phyloP scores from a whole-genome alignment of 2,113 vertebrate genomes.

The Neolamprologus devosi region DNA sequence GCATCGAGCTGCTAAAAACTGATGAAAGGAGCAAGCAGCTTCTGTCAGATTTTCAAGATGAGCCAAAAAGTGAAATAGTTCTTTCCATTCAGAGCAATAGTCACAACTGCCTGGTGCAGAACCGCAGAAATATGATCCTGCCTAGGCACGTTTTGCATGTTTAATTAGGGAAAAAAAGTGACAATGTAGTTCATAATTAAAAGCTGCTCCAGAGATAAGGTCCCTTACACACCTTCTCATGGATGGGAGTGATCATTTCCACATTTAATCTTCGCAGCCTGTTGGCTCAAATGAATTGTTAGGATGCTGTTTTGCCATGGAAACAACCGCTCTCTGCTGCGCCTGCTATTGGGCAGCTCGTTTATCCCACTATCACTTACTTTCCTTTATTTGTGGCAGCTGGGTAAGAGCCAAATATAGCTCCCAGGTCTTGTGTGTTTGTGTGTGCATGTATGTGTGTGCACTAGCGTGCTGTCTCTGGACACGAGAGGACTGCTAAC shows the following conservation, averaged over 20 bases:
- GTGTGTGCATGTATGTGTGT: constrained; percentile 22
- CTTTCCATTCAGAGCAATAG: background rate
- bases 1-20: background rate
- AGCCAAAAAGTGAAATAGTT: background rate
- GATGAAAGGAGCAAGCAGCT: background rate
- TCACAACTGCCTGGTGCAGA: background rate
- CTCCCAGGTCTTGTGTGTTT: constrained; percentile 48
- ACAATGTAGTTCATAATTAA: background rate
- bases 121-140: background rate
- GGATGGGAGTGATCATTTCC: background rate
- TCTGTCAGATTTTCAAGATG: background rate
- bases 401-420: constrained; percentile 76
- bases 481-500: background rate
- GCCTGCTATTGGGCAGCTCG: constrained; percentile 1
- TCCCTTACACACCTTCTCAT: background rate
- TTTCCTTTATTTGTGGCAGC: constrained; percentile 63
- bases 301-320: constrained; percentile 22
- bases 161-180: background rate
- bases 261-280: background rate
- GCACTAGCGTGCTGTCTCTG: background rate
- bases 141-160: background rate
- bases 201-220: background rate
- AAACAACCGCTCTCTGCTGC: constrained; percentile 15
- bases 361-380: constrained; percentile 44
- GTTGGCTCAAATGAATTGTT: background rate